Conservation (phyloP, 1,140 invertebrate species). For the Halictus rubicundus region DNA sequence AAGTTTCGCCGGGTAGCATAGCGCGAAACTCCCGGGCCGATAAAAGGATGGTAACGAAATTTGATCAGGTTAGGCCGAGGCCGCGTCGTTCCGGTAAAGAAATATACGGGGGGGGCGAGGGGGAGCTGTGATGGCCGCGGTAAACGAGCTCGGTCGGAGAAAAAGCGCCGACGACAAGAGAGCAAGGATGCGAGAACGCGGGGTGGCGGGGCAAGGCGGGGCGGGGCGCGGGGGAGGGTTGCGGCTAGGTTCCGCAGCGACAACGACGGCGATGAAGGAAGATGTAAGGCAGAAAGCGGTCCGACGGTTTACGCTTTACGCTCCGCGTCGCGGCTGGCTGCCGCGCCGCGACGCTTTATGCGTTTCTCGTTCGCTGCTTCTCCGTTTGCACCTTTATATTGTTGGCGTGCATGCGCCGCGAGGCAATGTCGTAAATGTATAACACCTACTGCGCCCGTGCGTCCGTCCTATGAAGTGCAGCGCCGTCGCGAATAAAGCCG, state of each 20-base stretch:
- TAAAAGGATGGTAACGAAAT: slow-evolving; percentile 55
- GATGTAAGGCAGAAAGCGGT: slow-evolving; percentile 16
- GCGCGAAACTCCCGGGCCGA: too few species aligned
- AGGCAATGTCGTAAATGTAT: slow-evolving; percentile 51
- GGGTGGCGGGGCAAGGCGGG: too few species aligned
- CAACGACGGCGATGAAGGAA: slow-evolving; percentile 19
- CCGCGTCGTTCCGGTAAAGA: slow-evolving; percentile 36
- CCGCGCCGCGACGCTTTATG: slow-evolving; percentile 41
- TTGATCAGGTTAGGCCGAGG: slow-evolving; percentile 61
- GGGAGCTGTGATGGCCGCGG: background rate
- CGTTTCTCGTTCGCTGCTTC: slow-evolving; percentile 50
- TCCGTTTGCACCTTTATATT: slow-evolving; percentile 43
- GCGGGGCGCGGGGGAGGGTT: too few species aligned
- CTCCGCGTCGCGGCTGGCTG: slow-evolving; percentile 11
- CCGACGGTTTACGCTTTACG: slow-evolving; percentile 43
- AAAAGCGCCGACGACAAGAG: background rate
- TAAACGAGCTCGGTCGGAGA: background rate
- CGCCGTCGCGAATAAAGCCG: slow-evolving; percentile 42
- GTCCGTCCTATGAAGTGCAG: slow-evolving; percentile 24
- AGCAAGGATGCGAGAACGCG: background rate
- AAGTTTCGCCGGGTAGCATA: slow-evolving; percentile 3
- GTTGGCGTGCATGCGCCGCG: slow-evolving; percentile 40
- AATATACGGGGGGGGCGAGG: background rate
- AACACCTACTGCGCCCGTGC: slow-evolving; percentile 53
- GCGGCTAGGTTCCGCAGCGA: background rate